A percentile compares a stretch with the other conserved stretches of the same genome.
Evolutionary conservation across 2,888 invertebrate genomes (phyloP).

Genomic region (Erebia palarica): DNA sequence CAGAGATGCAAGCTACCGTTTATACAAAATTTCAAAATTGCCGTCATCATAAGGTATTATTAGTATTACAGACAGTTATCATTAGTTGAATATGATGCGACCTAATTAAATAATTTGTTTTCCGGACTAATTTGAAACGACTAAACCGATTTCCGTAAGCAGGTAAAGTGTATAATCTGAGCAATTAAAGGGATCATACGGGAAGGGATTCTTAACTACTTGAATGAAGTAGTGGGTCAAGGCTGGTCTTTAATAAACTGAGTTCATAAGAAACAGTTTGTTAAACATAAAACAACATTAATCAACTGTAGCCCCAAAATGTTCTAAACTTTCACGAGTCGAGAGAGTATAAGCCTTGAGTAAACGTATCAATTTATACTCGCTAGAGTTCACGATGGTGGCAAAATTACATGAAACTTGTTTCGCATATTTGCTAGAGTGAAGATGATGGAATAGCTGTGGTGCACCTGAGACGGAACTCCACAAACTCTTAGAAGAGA

Average conservation of each 20-base stretch:
- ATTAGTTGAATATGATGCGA: too few species aligned
- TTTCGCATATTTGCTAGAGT: conserved; percentile 66
- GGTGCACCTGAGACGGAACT: conserved; percentile 69
- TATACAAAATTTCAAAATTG: too few species aligned
- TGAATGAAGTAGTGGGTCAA: too few species aligned
- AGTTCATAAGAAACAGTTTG: conserved; percentile 27
- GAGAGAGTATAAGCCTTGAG: conserved; percentile 33
- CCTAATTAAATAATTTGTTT: too few species aligned
- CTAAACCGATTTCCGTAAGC: too few species aligned
- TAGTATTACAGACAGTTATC: too few species aligned
- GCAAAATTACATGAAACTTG: conserved; percentile 66
- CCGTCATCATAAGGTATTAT: too few species aligned
- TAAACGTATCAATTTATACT: conserved; percentile 40
- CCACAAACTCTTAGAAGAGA: conserved; percentile 52
- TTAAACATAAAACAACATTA: conserved; percentile 22
- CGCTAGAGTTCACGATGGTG: conserved; percentile 57
- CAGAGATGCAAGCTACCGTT: too few species aligned
- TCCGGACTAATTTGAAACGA: too few species aligned
- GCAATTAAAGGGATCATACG: too few species aligned
- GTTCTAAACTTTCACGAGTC: conserved; percentile 34
- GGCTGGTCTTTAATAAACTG: not conserved
- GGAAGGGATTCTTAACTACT: too few species aligned
- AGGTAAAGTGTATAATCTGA: too few species aligned
- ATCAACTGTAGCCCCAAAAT: conserved; percentile 30
- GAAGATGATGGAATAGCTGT: conserved; percentile 66